Evolutionary conservation across 1,140 invertebrate genomes (phyloP), one percentile per base, ranked within the genome.

Genomic region (Amyelois transitella): DNA sequence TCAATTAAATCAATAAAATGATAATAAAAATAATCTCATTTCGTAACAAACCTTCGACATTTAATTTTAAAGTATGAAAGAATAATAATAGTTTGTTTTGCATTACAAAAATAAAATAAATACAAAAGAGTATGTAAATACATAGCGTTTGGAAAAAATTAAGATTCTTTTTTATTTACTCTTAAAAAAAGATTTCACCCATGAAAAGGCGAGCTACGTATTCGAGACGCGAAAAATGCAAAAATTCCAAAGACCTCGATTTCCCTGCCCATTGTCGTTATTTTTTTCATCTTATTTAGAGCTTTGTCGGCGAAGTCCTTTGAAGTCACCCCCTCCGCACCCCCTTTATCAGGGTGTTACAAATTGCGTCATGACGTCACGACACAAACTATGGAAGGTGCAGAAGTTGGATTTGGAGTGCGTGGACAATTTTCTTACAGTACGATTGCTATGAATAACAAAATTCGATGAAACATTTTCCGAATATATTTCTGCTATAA

Each of bases 231-330:
- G 71, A 77, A 74, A 70, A 63, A 60, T 58, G 54, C 32, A 38
- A 82, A 81, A 72, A 77, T 79, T 64, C 61, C 58, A 69, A 72
- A 82, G 67, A 74, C 73, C 69, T 72, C 76, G 78, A 83, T 86
- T 86, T 84, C 72, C 74, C 72, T 73, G 78, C 70, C 74, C 78
- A 81, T 84, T 84, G 83, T 86, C 81, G 77, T 83, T 79, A 67
- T 77, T 76, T 75, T 79, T 86, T 86, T 86, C 81, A 81, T 84
- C 80, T 85, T 86, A 85, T 86, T 86, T 86, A 79, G 73, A 75
- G 78, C 83, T 85, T 83, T 86, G 83, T 86, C 81, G 83, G 80
- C 73, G 68, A n/a, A 66, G 80, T 72, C 79, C 83, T 86, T 86
- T 86, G 83, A 86, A 78, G 83, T 85, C 53, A 47, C 49, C 43